Base-by-base conservation (phyloP, 1,140 invertebrate species). In the Philotrypesis tridentata region DNA sequence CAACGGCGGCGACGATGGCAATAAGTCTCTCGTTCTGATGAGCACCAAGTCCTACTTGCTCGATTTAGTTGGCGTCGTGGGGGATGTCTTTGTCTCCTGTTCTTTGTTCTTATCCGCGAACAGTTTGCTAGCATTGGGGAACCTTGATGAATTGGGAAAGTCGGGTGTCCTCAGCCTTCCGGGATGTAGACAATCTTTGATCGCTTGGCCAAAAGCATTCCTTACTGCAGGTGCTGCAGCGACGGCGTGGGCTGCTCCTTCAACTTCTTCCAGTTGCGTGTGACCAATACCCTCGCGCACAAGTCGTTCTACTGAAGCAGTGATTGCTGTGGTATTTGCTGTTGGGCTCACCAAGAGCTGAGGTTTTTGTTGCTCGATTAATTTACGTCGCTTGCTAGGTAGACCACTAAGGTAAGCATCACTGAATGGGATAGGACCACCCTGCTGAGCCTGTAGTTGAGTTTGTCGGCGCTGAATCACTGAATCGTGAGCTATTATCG, bases 331-430 rank as follows among this genome's bases (percentile, higher is more conserved):
- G 21, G 85, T 85, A 17, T 86, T 85, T 83, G 89, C 90, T 0
- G 89, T 87, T 0, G 90, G 86, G 61, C 86, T 90, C 1, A 89
- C 88, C 7, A 92, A 81, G 61, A 91, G 85, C 65, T 87, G 89
- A 71, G 90, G 90, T 75, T 91, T 92, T 61, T 91, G 89, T 40
- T 91, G 90, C 67, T 92, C 90, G 4, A 95, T 93, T 76, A 96
- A 90, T 90, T 96, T 96, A 84, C 96, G 93, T 23, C 96, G 92
- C 89, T 97, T 97, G 60, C 94, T 94, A 14, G 96, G 96, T 93
- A 97, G 94, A 11, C 95, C 95, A 27, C 94, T 94, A 48, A 97
- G 90, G 88, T 97, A 97, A n/a, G 96, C 96, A 91, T 97, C 96
- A 84, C 96, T 96, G 83, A 96, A 95, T 9, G 95, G 94, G 7